These are phyloP conservation scores for Micromesistius poutassou DNA, from an alignment of 2,797 vertebrate species.

Conservation along the genomic window DNA sequence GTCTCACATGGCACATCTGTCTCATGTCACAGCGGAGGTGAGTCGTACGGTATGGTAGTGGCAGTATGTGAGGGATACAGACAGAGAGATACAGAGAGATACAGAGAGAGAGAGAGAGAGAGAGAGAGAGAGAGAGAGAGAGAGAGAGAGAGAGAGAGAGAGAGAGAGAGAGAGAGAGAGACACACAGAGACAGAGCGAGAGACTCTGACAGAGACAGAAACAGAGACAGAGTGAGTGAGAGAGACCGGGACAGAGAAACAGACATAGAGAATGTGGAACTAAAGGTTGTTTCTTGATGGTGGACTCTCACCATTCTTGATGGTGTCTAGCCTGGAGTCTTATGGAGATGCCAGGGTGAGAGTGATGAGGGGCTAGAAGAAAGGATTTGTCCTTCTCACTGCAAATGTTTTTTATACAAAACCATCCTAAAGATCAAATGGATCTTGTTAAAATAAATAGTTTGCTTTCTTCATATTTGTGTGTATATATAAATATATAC, in stretches of 20 bases:
- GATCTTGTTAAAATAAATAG: not conserved
- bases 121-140: not conserved
- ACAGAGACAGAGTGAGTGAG: not conserved
- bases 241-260: not conserved
- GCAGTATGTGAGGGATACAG: not conserved
- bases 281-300: not conserved
- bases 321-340: not conserved
- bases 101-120: not conserved
- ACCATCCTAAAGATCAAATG: not conserved
- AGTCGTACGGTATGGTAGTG: slow-evolving; percentile 54
- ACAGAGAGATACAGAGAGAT: not conserved
- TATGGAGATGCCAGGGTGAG: not conserved
- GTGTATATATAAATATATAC: not conserved
- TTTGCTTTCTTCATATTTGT: too few relatives aligned
- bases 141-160: not conserved
- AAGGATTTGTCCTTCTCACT: not conserved
- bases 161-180: not conserved
- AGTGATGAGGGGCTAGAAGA: not conserved
- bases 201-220: too few relatives aligned
- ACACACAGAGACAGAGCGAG: not conserved
- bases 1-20: slow-evolving; percentile 86
- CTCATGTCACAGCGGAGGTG: slow-evolving; percentile 65
- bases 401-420: not conserved
- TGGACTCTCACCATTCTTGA: too few relatives aligned
- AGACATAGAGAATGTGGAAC: not conserved